Conservation (phyloP, 2,888 invertebrate species). For the Belgica antarctica region DNA sequence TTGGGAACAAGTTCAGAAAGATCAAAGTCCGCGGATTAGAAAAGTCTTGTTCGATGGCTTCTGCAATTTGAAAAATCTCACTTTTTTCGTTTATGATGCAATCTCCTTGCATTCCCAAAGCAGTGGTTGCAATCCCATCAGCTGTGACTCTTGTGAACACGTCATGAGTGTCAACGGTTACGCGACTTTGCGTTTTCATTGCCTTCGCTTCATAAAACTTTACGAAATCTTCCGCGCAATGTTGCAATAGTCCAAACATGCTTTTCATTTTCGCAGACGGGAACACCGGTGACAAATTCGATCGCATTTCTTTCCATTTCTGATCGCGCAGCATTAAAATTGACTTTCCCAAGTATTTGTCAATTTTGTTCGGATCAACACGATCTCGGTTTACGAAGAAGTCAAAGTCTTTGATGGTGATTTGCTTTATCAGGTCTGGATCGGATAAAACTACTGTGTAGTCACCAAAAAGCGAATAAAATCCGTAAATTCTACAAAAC, state of each 20-base stretch:
- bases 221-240: neutral
- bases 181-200: neutral
- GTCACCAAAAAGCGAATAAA: neutral
- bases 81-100: constrained; percentile 10
- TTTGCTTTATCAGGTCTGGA: neutral
- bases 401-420: neutral
- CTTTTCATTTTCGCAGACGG: neutral
- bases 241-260: neutral
- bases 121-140: constrained; percentile 16
- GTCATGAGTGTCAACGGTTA: constrained; percentile 2
- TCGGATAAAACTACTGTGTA: neutral
- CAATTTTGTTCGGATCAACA: neutral
- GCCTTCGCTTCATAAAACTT: neutral
- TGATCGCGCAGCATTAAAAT: neutral
- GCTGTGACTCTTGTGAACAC: neutral
- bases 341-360: neutral
- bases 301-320: constrained; percentile 12
- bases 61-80: constrained; percentile 1
- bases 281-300: neutral
- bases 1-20: neutral
- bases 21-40: neutral
- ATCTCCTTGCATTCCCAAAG: constrained; percentile 9
- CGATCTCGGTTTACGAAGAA: constrained; percentile 10
- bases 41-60: constrained; percentile 16
- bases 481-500: neutral